Evolutionary conservation across 2,113 vertebrate genomes (phyloP).

Genomic region (Tragelaphus buxtoni): DNA sequence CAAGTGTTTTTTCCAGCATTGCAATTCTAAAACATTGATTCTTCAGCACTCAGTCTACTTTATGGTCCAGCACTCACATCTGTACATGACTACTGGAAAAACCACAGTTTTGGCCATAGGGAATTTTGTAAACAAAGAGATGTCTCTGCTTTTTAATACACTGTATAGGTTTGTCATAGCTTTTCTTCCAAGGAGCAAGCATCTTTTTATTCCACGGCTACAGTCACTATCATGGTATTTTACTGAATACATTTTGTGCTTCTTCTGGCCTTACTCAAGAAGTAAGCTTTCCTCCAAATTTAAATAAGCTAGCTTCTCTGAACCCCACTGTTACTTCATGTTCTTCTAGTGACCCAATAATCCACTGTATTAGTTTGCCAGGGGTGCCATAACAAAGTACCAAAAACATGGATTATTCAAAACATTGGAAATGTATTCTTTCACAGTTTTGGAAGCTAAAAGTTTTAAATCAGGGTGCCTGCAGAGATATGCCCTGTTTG

Average conservation of each 20-base stretch:
- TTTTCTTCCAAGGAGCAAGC: neutral
- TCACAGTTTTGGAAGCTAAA: neutral
- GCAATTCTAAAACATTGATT: neutral
- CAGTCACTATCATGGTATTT: neutral
- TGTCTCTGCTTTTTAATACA: neutral
- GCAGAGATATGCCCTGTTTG: neutral
- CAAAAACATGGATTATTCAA: neutral
- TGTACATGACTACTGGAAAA: neutral
- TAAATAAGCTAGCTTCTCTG: neutral
- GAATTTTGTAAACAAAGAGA: neutral
- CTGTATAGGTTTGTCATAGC: neutral
- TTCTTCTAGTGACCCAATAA: neutral
- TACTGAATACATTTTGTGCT: neutral
- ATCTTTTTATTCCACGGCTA: neutral
- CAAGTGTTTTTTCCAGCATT: neutral
- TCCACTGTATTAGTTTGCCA: neutral
- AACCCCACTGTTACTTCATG: neutral
- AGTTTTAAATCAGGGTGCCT: neutral
- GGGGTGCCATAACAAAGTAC: neutral
- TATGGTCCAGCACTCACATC: neutral
- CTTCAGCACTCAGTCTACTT: neutral
- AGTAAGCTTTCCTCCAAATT: neutral
- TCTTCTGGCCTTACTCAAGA: neutral
- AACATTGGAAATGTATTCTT: neutral
- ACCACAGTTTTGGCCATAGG: neutral